Evolutionary conservation across 2,888 invertebrate genomes (phyloP).

Genomic region (Perithous albicinctus): DNA sequence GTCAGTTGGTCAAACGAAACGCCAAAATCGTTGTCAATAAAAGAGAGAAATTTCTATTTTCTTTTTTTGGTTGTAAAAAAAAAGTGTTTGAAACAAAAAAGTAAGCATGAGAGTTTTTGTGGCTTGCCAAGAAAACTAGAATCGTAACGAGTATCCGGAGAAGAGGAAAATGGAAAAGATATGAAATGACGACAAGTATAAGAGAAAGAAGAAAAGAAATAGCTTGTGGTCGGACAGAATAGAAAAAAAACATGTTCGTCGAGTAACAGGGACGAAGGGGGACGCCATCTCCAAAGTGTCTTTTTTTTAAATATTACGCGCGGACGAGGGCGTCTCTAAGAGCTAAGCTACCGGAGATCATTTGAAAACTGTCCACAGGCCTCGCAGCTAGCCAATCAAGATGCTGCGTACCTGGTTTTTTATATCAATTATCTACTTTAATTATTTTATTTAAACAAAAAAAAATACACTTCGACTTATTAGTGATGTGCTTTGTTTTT

Average conservation of each 20-base stretch:
- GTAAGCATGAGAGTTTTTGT: constrained; percentile 21
- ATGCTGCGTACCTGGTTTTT: constrained; percentile 83
- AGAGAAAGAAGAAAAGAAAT: constrained; percentile 22
- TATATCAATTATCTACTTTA: constrained; percentile 84
- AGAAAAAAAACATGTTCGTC: constrained; percentile 58
- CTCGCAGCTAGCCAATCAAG: constrained; percentile 84
- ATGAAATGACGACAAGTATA: constrained; percentile 24
- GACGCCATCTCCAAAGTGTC: constrained; percentile 75
- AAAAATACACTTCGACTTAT: constrained; percentile 77
- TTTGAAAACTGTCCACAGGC: constrained; percentile 85
- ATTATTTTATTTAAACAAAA: constrained; percentile 75
- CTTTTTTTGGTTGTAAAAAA: constrained; percentile 18
- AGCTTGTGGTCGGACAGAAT: constrained; percentile 50
- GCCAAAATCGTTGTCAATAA: constrained; percentile 33
- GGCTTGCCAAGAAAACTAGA: constrained; percentile 21
- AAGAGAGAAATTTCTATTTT: constrained; percentile 47
- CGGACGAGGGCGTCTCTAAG: constrained; percentile 81
- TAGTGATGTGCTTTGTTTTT: constrained; percentile 72
- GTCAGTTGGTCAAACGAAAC: constrained; percentile 38
- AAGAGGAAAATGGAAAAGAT: constrained; percentile 11
- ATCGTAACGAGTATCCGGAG: constrained; percentile 41
- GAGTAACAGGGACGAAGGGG: constrained; percentile 71
- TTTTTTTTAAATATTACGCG: constrained; percentile 68
- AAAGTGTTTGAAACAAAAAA: constrained; percentile 39
- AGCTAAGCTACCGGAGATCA: constrained; percentile 85